Percentiles rank a stretch among this genome's conserved stretches.
Evolutionary conservation across 1,140 invertebrate genomes (phyloP).

Genomic region (Danaus melanippus): DNA sequence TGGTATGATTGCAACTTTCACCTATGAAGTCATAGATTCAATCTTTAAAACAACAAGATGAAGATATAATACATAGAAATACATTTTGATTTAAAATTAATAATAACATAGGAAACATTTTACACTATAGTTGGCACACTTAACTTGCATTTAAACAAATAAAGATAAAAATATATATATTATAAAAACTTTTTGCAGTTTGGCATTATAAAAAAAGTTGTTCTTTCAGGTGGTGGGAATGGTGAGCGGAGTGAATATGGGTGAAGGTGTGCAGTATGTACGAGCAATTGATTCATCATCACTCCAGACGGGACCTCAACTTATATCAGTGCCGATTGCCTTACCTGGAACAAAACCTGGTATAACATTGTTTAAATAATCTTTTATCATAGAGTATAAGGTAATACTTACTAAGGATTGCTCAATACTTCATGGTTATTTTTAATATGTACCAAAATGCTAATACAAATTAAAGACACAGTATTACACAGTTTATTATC

Average conservation of each 20-base stretch:
- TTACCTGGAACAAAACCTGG: constrained; percentile 83
- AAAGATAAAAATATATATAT: too few relatives aligned
- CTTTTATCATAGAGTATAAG: too few relatives aligned
- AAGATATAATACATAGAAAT: too few relatives aligned
- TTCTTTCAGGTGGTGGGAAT: constrained; percentile 50
- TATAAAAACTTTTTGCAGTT: too few relatives aligned
- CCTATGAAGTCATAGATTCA: constrained; percentile 3
- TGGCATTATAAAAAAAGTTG: neutral
- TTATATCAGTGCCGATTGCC: constrained; percentile 82
- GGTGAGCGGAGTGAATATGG: constrained; percentile 67
- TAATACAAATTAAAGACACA: too few relatives aligned
- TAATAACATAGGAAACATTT: constrained; percentile 1
- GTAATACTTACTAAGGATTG: too few relatives aligned
- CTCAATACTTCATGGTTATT: too few relatives aligned
- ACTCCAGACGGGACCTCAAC: constrained; percentile 59
- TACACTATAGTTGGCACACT: neutral
- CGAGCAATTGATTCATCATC: constrained; percentile 77
- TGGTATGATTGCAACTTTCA: constrained; percentile 18
- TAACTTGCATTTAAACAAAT: too few relatives aligned
- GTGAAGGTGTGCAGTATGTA: constrained; percentile 83
- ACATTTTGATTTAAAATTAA: too few relatives aligned
- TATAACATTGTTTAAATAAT: constrained; percentile 34
- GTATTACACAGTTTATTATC: too few relatives aligned
- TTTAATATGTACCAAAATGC: too few relatives aligned
- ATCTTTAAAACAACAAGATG: too few relatives aligned